phyloP scores from a whole-genome alignment of 2,888 invertebrate species.

The Trachelus stipa region DNA sequence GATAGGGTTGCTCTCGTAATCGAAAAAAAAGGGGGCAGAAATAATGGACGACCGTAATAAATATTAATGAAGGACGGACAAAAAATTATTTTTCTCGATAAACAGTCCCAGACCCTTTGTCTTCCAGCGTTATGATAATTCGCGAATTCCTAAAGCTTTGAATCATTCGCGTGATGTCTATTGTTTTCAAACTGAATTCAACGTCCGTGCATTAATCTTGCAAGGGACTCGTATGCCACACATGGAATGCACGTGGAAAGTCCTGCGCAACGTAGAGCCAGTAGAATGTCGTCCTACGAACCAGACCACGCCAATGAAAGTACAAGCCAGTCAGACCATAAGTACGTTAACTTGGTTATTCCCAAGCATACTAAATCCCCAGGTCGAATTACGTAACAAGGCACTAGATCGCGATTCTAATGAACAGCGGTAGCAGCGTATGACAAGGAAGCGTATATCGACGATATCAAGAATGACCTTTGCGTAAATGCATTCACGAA shows the following conservation, averaged over 20 bases:
- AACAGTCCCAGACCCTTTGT: not conserved
- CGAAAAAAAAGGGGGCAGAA: not conserved
- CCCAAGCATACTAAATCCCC: not conserved
- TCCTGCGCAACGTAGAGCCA: constrained; percentile 19
- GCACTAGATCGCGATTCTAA: not conserved
- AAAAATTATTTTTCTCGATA: not conserved
- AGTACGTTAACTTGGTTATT: not conserved
- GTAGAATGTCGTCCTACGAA: constrained; percentile 49
- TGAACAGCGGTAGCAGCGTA: not conserved
- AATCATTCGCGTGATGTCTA: not conserved
- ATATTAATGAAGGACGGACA: not conserved
- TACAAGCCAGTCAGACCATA: constrained; percentile 16
- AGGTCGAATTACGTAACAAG: not conserved
- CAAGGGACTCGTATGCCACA: not conserved
- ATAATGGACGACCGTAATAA: not conserved
- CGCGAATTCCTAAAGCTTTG: not conserved
- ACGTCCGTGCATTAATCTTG: not conserved
- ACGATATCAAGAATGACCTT: not conserved
- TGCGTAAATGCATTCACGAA: not conserved
- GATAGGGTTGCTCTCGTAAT: not conserved
- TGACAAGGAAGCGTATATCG: not conserved
- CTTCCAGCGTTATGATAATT: not conserved
- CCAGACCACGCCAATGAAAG: constrained; percentile 53
- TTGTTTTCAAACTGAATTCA: not conserved
- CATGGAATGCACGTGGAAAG: constrained; percentile 41